These are phyloP conservation scores for Mungos mungo DNA, from an alignment of 2,113 vertebrate genomes.

Conservation along the genomic window DNA sequence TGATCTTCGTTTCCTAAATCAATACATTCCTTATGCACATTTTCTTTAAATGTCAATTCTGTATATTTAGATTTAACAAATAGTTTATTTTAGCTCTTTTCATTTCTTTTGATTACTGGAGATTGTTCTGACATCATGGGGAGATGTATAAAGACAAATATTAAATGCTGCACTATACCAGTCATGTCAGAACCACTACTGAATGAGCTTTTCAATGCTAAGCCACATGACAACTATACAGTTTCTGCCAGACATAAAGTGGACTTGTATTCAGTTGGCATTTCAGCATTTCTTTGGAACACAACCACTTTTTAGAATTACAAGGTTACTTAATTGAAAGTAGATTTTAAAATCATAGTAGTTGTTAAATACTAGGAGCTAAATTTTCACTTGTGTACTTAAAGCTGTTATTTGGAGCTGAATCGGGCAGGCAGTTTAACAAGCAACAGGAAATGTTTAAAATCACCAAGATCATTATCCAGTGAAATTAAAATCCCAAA, in stretches of 20 bases:
- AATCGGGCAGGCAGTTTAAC: constrained; percentile 71
- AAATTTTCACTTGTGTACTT: constrained; percentile 67
- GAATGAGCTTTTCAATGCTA: constrained; percentile 74
- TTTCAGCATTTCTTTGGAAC: constrained; percentile 63
- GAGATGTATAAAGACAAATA: constrained; percentile 83
- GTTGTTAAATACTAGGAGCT: constrained; percentile 70
- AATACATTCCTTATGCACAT: constrained; percentile 78
- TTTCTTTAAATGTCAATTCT: constrained; percentile 79
- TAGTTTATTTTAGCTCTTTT: constrained; percentile 80
- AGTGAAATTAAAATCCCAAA: constrained; percentile 58
- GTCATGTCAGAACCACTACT: constrained; percentile 75
- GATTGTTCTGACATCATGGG: constrained; percentile 73
- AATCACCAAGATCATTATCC: constrained; percentile 77
- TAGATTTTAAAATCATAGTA: constrained; percentile 69
- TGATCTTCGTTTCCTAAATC: constrained; percentile 82
- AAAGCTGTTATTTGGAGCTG: constrained; percentile 74
- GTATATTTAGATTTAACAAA: constrained; percentile 82
- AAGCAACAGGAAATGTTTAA: constrained; percentile 77
- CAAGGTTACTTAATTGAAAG: constrained; percentile 79
- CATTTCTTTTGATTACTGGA: constrained; percentile 81
- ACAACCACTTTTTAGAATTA: constrained; percentile 58
- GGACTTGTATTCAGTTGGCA: constrained; percentile 70
- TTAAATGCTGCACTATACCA: constrained; percentile 73
- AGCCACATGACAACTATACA: constrained; percentile 71
- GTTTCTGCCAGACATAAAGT: constrained; percentile 70